A percentile compares a stretch with the other conserved stretches of the same genome.
Conservation (phyloP, 2,113 vertebrate species). For the Andinoacara biseriatus region DNA sequence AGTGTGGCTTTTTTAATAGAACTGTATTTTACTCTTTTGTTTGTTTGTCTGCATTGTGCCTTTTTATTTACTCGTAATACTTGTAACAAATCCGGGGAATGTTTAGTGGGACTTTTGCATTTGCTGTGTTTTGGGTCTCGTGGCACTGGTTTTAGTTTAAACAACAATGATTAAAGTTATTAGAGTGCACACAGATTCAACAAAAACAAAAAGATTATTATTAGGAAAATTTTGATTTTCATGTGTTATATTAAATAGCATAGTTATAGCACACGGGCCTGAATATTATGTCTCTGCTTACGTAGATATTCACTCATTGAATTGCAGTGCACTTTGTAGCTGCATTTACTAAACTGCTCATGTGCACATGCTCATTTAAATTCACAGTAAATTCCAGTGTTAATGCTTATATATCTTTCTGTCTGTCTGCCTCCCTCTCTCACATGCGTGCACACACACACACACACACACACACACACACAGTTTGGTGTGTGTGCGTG, state of each 20-base stretch:
- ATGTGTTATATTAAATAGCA: neutral
- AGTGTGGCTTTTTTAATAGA: neutral
- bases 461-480: neutral
- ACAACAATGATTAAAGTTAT: neutral
- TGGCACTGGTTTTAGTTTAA: neutral
- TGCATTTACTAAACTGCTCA: constrained; percentile 41
- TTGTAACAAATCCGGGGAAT: neutral
- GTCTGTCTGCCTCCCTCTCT: constrained; percentile 9
- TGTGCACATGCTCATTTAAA: constrained; percentile 55
- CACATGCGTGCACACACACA: neutral
- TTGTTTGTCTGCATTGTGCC: neutral
- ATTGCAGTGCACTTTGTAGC: constrained; percentile 17
- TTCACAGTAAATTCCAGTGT: constrained; percentile 49
- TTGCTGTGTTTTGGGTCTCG: neutral
- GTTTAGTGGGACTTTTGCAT: neutral
- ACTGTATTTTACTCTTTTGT: neutral
- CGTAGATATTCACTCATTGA: neutral
- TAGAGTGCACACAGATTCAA: neutral
- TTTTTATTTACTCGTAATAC: neutral
- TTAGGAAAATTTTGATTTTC: neutral
- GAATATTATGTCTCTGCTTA: neutral
- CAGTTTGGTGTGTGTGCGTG: constrained; percentile 2
- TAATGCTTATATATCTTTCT: constrained; percentile 25
- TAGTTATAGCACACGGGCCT: neutral
- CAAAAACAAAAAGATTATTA: neutral